Percentiles rank a stretch among this genome's conserved stretches.
These are phyloP conservation scores for Microcebus murinus DNA, from an alignment of 2,113 vertebrate species.

Conservation along the genomic window DNA sequence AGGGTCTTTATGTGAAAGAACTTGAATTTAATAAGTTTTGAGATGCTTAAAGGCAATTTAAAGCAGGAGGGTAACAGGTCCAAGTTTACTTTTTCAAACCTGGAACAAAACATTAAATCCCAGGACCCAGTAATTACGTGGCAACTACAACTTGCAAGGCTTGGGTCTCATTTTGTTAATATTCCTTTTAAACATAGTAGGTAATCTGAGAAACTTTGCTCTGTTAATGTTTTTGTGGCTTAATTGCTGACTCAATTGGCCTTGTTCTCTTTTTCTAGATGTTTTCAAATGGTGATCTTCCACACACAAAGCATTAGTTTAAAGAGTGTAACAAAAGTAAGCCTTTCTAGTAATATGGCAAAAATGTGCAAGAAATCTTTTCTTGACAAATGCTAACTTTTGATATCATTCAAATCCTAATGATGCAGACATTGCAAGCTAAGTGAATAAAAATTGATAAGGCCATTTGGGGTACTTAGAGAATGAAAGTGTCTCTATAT, in stretches of 20 bases:
- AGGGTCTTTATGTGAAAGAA: not conserved
- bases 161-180: not conserved
- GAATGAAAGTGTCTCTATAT: not conserved
- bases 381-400: not conserved
- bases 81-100: not conserved
- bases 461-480: not conserved
- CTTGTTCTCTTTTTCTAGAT: not conserved
- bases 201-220: not conserved
- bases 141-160: fast-evolving
- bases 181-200: not conserved
- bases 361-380: not conserved
- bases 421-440: not conserved
- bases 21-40: not conserved
- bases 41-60: not conserved
- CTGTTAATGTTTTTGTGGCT: not conserved
- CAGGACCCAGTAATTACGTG: not conserved
- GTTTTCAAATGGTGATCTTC: not conserved
- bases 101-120: not conserved
- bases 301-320: not conserved
- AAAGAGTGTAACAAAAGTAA: not conserved
- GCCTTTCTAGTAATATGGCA: not conserved
- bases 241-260: not conserved
- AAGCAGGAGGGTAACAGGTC: not conserved
- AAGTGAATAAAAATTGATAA: slow-evolving; percentile 2
- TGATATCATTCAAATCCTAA: not conserved